Base-by-base conservation (phyloP, 2,888 invertebrate genomes). In the Melinopterus prodromus region DNA sequence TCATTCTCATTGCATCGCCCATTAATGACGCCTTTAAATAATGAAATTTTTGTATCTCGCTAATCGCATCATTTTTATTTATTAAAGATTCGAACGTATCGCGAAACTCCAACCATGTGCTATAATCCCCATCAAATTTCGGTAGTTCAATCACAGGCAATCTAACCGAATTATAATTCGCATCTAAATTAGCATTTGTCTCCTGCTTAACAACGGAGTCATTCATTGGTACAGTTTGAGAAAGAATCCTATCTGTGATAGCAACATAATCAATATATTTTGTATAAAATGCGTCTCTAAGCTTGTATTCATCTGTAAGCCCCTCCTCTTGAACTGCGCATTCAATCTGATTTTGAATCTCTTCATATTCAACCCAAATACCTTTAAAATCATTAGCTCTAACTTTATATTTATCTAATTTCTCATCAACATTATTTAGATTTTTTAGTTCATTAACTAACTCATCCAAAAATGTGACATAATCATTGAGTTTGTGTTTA, bases 11-110 rank as follows among this genome's bases (percentile, higher is more conserved):
- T 6, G 79, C 79, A 6, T 16, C 71, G 12, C 71, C 70, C 16
- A 12, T 38, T 69, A 79, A 35, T 69, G 79, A 16, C 16, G 72
- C 70, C 7, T 53, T 71, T 36, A 79, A 70, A 70, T 76, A 79
- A 71, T 76, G 76, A 79, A 70, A 70, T 16, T 79, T 76, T 16
- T 79, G 71, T 70, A 79, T 37, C 16, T n/a, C 70, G 16, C n/a
- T 69, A 69, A 78, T 16, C 53, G 38, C 6, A 14, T n/a, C 15
- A 37, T 76, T 79, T 15, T 16, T 16, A 36, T 79, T 69, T 15
- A 79, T 79, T 7, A 78, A 71, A 4, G 16, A 70, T 26, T 71
- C 53, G 16, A 78, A 78, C n/a, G 16, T 37, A 36, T 78, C 70
- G n/a, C 70, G 15, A 70, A 78, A 78, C 69, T 69, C 74, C 36